Base-by-base conservation (phyloP, 2,797 vertebrate genomes). In the Taenioides sp. region DNA sequence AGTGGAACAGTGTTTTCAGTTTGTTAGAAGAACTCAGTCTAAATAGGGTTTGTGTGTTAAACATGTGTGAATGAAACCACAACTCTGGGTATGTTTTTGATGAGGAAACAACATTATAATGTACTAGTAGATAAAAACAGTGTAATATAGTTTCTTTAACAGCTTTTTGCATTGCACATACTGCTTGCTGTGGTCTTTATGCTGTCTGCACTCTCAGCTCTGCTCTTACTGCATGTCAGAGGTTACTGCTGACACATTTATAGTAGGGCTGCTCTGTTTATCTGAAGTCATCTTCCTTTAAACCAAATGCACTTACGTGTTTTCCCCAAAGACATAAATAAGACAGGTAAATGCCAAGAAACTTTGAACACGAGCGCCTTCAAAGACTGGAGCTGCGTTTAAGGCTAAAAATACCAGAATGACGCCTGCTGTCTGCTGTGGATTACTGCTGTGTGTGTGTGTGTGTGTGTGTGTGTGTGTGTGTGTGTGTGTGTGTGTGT, bases 331-430 rank as follows among this genome's bases (percentile, higher is more conserved):
- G 10, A 34, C n/a, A 65, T 31, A 65, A 57, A 50, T 57, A 72
- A 40, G 43, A 16, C 57, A 71, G 75, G 65, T 72, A 58, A 71
- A 43, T 65, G 58, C 20, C 54, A n/a, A n/a, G 14, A 69, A 47
- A 37, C 55, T 55, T 74, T 75, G 43, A 70, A 63, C 55, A 37
- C 57, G 37, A 73, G 62, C 70, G 37, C 69, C 43, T 71, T 78
- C 74, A 60, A 60, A 60, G 59, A 31, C 59, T 9, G 62, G 71
- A 78, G 76, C 76, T 49, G 31, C 18, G 62, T 81, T 82, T 59
- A 74, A 73, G 66, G 77, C 62, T 79, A 75, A 84, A 85, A 81
- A 73, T 78, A 80, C 47, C 28, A 60, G 0, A 37, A n/a, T 73
- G 81, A 80, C 54, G n/a, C 78, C 79, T 75, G 23, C 50, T 57